Evolutionary conservation across 2,888 invertebrate genomes (phyloP), one percentile per base, ranked within the genome.

Genomic region (Idaea aversata): DNA sequence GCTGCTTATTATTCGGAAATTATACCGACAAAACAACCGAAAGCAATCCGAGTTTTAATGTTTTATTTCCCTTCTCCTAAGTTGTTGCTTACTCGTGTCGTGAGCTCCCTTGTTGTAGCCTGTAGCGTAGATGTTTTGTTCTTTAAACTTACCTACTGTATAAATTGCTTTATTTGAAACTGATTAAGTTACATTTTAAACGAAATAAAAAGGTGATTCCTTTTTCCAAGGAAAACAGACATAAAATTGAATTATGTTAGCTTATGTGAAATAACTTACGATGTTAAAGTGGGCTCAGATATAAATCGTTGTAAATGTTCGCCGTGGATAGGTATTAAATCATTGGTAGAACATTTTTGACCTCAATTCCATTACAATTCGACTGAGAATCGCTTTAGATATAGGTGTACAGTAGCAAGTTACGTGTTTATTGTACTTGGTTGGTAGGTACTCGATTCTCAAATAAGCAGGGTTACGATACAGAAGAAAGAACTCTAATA

Each of bases 41-140:
- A 71, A 71, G 70, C 70, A 72, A 71, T 71, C 69, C 69, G 67
- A 68, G 72, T 72, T 72, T 70, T 69, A 70, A 68, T 70, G 67
- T 72, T 72, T 72, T 72, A 70, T 72, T 72, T 69, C 68, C 66
- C 69, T 71, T 69, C 68, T 47, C 66, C 64, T 72, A 70, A 72
- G 69, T 69, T 70, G 65, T 66, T 68, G 67, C 67, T 62, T 15
- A 25, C 34, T 59, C 59, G 59, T 68, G 70, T 59, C 59, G 59
- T 68, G 70, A 70, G 66, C 68, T 65, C 65, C 61, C 62, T 67
- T 62, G 71, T 62, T 64, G 61, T 65, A 67, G 61, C 70, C 63
- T 64, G 61, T 65, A 67, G 61, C 70, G 62, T 65, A 63, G 63
- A 68, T 64, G 66, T 63, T 68, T 68, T 66, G 64, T 66, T 64